Conservation (phyloP, 2,888 invertebrate genomes). For the Rhamphomyia laevipes region DNA sequence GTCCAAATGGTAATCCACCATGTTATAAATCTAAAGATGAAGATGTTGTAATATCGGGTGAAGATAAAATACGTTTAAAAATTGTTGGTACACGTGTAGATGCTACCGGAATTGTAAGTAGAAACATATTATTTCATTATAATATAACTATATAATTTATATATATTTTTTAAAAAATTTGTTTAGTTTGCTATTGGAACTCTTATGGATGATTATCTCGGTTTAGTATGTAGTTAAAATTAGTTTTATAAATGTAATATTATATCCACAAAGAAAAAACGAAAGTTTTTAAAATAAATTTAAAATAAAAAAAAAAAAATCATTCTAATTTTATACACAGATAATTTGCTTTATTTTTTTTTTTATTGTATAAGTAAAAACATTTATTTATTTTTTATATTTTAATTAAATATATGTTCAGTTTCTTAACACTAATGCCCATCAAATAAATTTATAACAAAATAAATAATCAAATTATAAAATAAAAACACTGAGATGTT, state of each 20-base stretch:
- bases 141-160: slow-evolving; percentile 7
- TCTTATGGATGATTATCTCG: slow-evolving; percentile 97
- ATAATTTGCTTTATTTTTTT: neutral
- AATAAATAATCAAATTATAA: too few relatives aligned
- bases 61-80: slow-evolving; percentile 94
- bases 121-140: slow-evolving; percentile 4
- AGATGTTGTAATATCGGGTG: slow-evolving; percentile 92
- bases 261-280: neutral
- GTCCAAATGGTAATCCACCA: slow-evolving; percentile 93
- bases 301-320: neutral
- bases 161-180: slow-evolving; percentile 15
- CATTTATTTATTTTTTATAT: too few relatives aligned
- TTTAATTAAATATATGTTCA: too few relatives aligned
- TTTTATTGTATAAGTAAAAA: neutral
- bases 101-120: slow-evolving; percentile 93
- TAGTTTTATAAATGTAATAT: neutral
- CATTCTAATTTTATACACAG: neutral
- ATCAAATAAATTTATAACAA: too few relatives aligned
- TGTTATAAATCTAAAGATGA: slow-evolving; percentile 99
- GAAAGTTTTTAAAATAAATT: too few relatives aligned
- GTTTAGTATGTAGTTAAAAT: slow-evolving; percentile 46
- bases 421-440: too few relatives aligned
- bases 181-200: slow-evolving; percentile 97
- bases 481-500: too few relatives aligned
- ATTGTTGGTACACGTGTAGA: slow-evolving; percentile 98